Percentiles rank a stretch among this genome's conserved stretches.
Evolutionary conservation across 1,140 invertebrate genomes (phyloP).

Genomic region (Antheraea mylitta): DNA sequence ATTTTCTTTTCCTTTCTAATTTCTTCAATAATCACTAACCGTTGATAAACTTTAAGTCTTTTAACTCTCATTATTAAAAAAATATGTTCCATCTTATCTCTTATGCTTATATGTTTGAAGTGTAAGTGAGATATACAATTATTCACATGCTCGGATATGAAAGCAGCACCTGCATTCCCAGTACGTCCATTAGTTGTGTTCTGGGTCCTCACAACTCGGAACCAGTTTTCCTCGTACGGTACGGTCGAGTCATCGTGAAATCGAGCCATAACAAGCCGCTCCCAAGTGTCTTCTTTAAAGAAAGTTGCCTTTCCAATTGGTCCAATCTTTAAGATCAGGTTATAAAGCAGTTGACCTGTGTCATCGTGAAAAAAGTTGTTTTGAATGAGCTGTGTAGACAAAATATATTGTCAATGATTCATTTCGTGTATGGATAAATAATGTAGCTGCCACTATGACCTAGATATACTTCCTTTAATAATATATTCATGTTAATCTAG

Average conservation of each 20-base stretch:
- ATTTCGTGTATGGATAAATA: too few species aligned
- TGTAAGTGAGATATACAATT: background rate
- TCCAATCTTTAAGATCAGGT: conserved; percentile 21
- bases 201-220: conserved; percentile 4
- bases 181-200: conserved; percentile 33
- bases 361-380: background rate
- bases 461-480: background rate
- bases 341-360: background rate
- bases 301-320: conserved; percentile 56
- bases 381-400: background rate
- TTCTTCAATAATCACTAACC: too few species aligned
- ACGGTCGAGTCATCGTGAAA: conserved; percentile 55
- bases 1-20: background rate
- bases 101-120: background rate
- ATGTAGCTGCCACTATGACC: background rate
- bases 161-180: conserved; percentile 38
- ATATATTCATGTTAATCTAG: background rate
- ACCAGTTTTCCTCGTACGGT: conserved; percentile 40
- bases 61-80: too few species aligned
- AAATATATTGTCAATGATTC: too few species aligned
- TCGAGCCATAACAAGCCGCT: conserved; percentile 48
- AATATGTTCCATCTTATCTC: too few species aligned
- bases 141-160: conserved; percentile 4
- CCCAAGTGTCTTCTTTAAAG: conserved; percentile 48
- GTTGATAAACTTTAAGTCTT: too few species aligned